A percentile compares a stretch with the other conserved stretches of the same genome.
Conservation (phyloP, 2,113 vertebrate species). For the Campylorhamphus procurvoides region DNA sequence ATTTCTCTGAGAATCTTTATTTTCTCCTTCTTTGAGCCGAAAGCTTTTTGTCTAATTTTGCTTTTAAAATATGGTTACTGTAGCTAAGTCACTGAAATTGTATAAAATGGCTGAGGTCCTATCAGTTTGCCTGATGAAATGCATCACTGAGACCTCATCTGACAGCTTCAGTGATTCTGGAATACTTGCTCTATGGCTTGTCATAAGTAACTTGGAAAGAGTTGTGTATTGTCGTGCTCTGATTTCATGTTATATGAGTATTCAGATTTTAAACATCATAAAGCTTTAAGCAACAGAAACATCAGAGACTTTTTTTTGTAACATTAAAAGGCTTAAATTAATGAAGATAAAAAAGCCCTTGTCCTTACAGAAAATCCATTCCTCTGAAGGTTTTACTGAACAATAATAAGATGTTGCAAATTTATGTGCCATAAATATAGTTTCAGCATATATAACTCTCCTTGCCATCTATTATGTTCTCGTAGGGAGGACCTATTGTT, state of each 20-base stretch:
- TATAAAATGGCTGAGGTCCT: fast-evolving
- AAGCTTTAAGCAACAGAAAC: not conserved
- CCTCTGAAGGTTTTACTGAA: not conserved
- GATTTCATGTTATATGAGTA: not conserved
- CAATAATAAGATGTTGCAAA: not conserved
- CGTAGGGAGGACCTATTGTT: not conserved
- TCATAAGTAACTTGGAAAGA: not conserved
- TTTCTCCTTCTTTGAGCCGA: not conserved
- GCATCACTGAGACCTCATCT: not conserved
- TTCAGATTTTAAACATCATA: not conserved
- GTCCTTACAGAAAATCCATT: not conserved
- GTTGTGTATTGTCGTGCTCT: not conserved
- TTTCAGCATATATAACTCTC: not conserved
- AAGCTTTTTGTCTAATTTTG: not conserved
- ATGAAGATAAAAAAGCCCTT: not conserved
- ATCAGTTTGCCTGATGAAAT: not conserved
- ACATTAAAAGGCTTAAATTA: not conserved
- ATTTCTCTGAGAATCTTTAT: not conserved
- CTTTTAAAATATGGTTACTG: not conserved
- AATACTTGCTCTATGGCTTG: not conserved
- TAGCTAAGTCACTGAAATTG: not conserved
- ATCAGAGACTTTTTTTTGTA: not conserved
- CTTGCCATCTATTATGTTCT: not conserved
- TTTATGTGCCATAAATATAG: not conserved
- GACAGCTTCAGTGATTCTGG: not conserved